Percentiles rank a stretch among this genome's conserved stretches.
phyloP scores from a whole-genome alignment of 2,888 invertebrate genomes.

The Dendrolimus houi region DNA sequence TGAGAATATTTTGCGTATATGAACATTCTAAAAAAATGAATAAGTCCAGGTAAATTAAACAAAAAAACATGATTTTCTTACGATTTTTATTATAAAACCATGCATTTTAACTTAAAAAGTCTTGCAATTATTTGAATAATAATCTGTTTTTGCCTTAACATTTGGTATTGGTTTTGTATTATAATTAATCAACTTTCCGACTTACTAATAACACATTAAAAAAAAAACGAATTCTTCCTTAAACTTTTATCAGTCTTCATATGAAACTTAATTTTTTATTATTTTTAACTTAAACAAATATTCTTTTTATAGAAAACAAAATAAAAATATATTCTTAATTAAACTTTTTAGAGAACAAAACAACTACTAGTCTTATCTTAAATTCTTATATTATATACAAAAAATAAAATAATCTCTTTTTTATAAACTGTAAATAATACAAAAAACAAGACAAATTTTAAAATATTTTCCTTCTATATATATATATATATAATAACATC shows the following conservation, averaged over 20 bases:
- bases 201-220: background rate
- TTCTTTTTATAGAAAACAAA: background rate
- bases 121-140: background rate
- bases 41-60: conserved; percentile 7
- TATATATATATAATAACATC: too few relatives aligned
- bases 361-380: background rate
- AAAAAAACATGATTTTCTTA: conserved; percentile 2
- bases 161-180: background rate
- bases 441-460: too few relatives aligned
- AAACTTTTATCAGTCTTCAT: background rate
- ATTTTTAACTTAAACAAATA: background rate
- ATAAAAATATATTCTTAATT: background rate
- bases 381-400: background rate
- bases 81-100: background rate
- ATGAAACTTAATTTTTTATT: background rate
- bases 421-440: too few relatives aligned
- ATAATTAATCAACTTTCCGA: background rate
- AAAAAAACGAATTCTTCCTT: background rate
- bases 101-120: background rate
- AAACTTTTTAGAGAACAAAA: background rate
- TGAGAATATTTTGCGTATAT: too few relatives aligned
- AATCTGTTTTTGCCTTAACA: background rate
- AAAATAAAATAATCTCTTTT: background rate
- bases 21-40: background rate
- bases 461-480: too few relatives aligned